Base-by-base conservation (phyloP, 2,797 vertebrate species). In the Darevskia mixta region DNA sequence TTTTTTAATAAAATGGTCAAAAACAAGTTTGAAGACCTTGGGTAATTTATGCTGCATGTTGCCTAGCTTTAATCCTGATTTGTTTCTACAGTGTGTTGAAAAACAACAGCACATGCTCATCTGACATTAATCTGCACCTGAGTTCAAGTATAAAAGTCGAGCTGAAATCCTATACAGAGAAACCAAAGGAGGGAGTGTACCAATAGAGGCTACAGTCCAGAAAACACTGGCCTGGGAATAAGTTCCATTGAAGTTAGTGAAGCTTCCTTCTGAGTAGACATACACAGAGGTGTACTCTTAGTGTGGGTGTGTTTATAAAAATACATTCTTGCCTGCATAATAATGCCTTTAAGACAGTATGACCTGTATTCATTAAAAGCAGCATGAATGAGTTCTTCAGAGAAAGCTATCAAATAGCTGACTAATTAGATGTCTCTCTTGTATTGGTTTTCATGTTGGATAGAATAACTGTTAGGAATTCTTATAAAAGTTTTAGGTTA, bases 391-490 rank as follows among this genome's bases (percentile, higher is more conserved):
- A 13, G 1, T 92, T 94, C 55, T 88, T 87, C 85, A 89, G 76
- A 45, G 45, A 86, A 27, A 78, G 86, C 64, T 96, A 95, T 97
- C 97, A 79, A 88, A 38, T 97, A 90, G 80, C 94, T 79, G 8
- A 86, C 96, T 96, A 93, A 96, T 97, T 96, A 96, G 95, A 96
- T 96, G 93, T 93, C 95, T 94, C 94, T 95, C 87, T 90, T 90
- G 96, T 96, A 96, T 97, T 95, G 92, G 91, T 93, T 97, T 97
- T 96, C 97, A 94, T 71, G 1, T 91, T 64, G 86, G 97, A 87
- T 97, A 96, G 97, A 96, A 95, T 98, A 95, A 96, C 97, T 87
- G 84, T 93, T 96, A 93, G 94, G 95, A 95, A 96, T 96, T 95
- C 96, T 95, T 96, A 94, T 86, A 93, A 91, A 96, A 94, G 97